Percentiles rank a stretch among this genome's conserved stretches.
Conservation (phyloP, 2,113 vertebrate genomes). For the Echinops telfairi region DNA sequence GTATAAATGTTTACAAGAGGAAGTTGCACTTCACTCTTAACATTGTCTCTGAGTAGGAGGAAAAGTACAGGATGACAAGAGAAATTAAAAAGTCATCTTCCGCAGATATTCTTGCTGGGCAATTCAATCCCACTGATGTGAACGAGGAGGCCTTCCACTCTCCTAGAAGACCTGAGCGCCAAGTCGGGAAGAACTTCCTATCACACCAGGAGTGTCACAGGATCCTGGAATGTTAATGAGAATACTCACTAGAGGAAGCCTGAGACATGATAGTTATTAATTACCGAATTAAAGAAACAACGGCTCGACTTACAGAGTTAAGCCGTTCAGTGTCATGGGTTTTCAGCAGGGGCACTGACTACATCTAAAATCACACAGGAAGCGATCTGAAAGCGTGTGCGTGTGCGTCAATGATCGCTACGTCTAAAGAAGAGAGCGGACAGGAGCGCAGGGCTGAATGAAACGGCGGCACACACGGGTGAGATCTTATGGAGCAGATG, state of each 20-base stretch:
- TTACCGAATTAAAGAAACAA: slow-evolving; percentile 50
- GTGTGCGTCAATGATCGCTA: neutral
- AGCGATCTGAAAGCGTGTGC: neutral
- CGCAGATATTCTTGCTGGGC: slow-evolving; percentile 13
- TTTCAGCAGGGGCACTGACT: slow-evolving; percentile 18
- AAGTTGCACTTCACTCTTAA: neutral
- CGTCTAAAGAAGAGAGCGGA: neutral
- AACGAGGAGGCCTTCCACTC: neutral
- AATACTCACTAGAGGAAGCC: neutral
- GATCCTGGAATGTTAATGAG: slow-evolving; percentile 22
- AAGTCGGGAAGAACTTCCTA: slow-evolving; percentile 37
- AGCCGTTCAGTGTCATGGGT: slow-evolving; percentile 51
- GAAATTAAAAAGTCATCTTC: slow-evolving; percentile 6
- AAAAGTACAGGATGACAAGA: slow-evolving; percentile 8
- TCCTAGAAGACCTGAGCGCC: neutral
- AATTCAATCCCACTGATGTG: slow-evolving; percentile 3
- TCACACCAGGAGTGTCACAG: slow-evolving; percentile 26
- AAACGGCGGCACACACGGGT: slow-evolving; percentile 15
- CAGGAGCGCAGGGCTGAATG: neutral
- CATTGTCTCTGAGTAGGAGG: neutral
- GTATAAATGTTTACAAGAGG: neutral
- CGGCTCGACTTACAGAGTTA: slow-evolving; percentile 49
- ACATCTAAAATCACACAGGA: slow-evolving; percentile 51
- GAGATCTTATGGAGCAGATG: neutral
- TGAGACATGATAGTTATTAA: slow-evolving; percentile 43